These are phyloP conservation scores for Phocoena sinus DNA, from an alignment of 2,113 vertebrate genomes.

Conservation along the genomic window DNA sequence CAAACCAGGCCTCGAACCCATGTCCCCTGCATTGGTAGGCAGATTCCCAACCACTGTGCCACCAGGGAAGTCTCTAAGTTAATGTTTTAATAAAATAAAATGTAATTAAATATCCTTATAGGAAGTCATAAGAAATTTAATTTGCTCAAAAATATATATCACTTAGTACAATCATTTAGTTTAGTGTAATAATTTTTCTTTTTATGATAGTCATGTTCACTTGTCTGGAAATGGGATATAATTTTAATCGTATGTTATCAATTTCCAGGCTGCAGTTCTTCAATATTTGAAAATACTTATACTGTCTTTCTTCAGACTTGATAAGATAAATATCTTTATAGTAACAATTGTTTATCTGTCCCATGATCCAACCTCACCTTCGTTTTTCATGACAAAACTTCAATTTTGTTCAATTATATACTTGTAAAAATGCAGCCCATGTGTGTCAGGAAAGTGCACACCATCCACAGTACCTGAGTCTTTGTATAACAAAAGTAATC, in stretches of 20 bases:
- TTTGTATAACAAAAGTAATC: background rate
- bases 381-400: background rate
- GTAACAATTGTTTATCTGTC: background rate
- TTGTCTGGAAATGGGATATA: background rate
- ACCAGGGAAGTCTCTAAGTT: too few species aligned
- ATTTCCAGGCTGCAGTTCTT: background rate
- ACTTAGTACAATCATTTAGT: background rate
- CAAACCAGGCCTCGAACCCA: too few species aligned
- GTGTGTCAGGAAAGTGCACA: background rate
- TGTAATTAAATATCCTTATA: background rate
- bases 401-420: background rate
- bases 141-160: background rate
- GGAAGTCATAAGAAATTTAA: background rate
- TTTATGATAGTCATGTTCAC: background rate
- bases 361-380: background rate
- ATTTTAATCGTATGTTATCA: background rate
- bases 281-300: background rate
- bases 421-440: background rate
- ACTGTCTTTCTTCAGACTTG: accelerated
- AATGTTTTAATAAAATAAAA: background rate
- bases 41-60: too few species aligned
- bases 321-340: background rate
- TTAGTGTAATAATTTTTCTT: background rate
- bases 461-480: background rate
- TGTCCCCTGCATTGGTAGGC: too few species aligned